Evolutionary conservation across 2,888 invertebrate genomes (phyloP).

Genomic region (Malacosoma neustria): DNA sequence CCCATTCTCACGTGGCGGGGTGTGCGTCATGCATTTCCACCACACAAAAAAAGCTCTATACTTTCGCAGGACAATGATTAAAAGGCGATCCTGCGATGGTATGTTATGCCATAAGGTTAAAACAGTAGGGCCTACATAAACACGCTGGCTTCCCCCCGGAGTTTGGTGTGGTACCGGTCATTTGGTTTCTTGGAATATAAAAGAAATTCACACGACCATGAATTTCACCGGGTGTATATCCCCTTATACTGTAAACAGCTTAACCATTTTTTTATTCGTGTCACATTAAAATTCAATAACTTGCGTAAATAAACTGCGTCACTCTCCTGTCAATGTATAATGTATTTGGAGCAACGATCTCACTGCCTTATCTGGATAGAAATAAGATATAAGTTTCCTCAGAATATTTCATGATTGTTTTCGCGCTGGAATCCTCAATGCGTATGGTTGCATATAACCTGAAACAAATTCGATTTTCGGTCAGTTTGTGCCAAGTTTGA

Average conservation of each 20-base stretch:
- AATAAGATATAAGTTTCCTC: slow-evolving; percentile 31
- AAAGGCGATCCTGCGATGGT: too few species aligned
- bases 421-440: slow-evolving; percentile 28
- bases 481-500: slow-evolving; percentile 37
- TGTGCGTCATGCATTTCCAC: too few species aligned
- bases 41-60: too few species aligned
- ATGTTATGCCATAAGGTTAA: too few species aligned
- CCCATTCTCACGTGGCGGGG: too few species aligned
- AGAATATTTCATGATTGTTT: slow-evolving; percentile 19
- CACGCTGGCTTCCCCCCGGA: too few species aligned
- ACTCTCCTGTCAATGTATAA: slow-evolving; percentile 52
- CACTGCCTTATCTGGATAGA: slow-evolving; percentile 21
- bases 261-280: slow-evolving; percentile 24
- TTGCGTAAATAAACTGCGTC: slow-evolving; percentile 44
- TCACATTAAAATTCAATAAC: slow-evolving; percentile 55
- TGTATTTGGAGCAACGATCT: slow-evolving; percentile 37
- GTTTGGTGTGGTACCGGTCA: too few species aligned
- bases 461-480: slow-evolving; percentile 27
- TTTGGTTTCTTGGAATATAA: too few species aligned
- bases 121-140: too few species aligned
- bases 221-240: slow-evolving; percentile 2
- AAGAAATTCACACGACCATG: too few species aligned
- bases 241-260: slow-evolving; percentile 20
- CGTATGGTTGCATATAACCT: slow-evolving; percentile 50
- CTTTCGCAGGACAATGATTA: too few species aligned